Evolutionary conservation across 2,113 vertebrate species (phyloP), one percentile per base, ranked within the genome.

Genomic region (Sinocyclocheilus anshuiensis): DNA sequence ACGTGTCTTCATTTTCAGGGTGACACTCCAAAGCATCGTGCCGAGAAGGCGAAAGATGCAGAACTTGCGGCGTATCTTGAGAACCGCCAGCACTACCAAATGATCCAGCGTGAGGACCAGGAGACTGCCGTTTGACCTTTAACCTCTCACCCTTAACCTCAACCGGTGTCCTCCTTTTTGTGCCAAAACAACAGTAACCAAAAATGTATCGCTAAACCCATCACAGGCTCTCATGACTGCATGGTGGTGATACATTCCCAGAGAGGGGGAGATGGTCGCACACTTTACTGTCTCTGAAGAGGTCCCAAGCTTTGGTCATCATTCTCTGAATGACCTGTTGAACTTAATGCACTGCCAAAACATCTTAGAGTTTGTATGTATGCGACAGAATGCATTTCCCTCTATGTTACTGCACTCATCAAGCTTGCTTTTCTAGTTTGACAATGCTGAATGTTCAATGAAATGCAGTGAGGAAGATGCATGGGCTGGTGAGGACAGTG

Each of bases 61-160:
- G 97, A 98, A 59, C 94, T 99, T 89, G 97, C 98, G 0, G 97
- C 96, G n/a, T 99, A 99, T 91, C 95, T 99, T 91, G 97, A 97
- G 92, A 98, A 96, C 94, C 94, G 96, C 77, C 98, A 99, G 95
- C 97, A 99, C 90, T 97, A 97, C 93, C 97, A 99, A 95, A 99
- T 98, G 97, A 96, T 98, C 79, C 97, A 97, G 88, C 94, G 97
- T 20, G 98, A 99, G 90, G 98, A 99, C 93, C 98, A 98, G 91
- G 98, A 99, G 92, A 99, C 97, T 0, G 97, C 98, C 0, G 98
- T 99, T 91, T 95, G 88, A 95, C 50, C 74, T 79, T 59, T 79
- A 26, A 80, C 83, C 75, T 86, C 84, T 36, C 77, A 22, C 29
- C 39, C 65, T 36, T 71, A 45, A 42, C 82, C 26, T 39, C 20